phyloP scores from a whole-genome alignment of 2,113 vertebrate genomes.

The Camelus bactrianus region DNA sequence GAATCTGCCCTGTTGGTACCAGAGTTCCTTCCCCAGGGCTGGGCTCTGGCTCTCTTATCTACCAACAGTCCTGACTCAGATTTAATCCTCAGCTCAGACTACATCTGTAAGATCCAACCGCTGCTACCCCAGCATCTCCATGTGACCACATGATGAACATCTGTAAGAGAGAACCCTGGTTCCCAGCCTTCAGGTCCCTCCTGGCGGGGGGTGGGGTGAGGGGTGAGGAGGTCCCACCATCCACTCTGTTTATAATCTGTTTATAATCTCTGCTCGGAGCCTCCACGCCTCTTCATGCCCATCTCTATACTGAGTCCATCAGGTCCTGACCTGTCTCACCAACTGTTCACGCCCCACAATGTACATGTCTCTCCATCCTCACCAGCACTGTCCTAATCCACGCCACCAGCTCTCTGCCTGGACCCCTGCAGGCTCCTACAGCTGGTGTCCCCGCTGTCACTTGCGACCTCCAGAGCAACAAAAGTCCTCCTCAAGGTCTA shows the following conservation, averaged over 20 bases:
- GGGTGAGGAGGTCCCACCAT: rapidly evolving
- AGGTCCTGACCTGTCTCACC: too few relatives aligned
- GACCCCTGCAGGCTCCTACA: background rate
- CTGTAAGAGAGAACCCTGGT: background rate
- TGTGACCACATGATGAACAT: background rate
- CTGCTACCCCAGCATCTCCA: too few relatives aligned
- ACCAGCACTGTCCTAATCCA: background rate
- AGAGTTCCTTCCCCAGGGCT: background rate
- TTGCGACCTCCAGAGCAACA: background rate
- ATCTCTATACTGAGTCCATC: rapidly evolving
- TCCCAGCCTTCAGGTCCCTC: background rate
- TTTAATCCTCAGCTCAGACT: background rate
- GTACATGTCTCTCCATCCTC: too few relatives aligned
- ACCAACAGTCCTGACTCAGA: background rate
- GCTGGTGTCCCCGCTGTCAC: background rate
- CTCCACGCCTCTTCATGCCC: background rate
- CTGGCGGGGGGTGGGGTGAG: background rate
- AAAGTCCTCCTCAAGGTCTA: background rate
- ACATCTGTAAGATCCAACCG: background rate
- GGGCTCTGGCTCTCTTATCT: background rate
- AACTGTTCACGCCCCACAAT: rapidly evolving
- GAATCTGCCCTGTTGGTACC: background rate
- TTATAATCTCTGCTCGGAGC: background rate
- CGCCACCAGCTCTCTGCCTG: background rate
- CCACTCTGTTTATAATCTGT: too few relatives aligned